A percentile compares a stretch with the other conserved stretches of the same genome.
Conservation (phyloP, 2,888 invertebrate genomes). For the Nephrotoma flavescens region DNA sequence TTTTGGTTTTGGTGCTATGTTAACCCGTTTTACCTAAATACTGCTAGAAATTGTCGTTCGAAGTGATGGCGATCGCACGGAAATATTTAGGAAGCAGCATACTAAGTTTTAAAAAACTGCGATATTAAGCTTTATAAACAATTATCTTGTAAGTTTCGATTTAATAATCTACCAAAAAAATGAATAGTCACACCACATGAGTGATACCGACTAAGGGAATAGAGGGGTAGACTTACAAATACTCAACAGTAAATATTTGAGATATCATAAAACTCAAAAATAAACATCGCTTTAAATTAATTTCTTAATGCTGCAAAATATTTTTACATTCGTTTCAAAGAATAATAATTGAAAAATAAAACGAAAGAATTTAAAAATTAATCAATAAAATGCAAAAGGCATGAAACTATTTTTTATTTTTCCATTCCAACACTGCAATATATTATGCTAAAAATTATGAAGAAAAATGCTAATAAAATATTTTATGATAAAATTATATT, state of each 20-base stretch:
- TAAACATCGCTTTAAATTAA: background rate
- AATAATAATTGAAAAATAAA: background rate
- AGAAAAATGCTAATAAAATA: background rate
- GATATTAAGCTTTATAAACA: too few species aligned
- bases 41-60: too few species aligned
- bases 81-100: too few species aligned
- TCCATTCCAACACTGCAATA: background rate
- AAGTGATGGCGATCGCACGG: too few species aligned
- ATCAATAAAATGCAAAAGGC: conserved; percentile 1
- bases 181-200: too few species aligned
- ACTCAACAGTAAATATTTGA: background rate
- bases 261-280: background rate
- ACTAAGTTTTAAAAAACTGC: too few species aligned
- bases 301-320: background rate
- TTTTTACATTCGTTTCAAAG: background rate
- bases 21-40: too few species aligned
- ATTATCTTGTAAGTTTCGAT: too few species aligned
- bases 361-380: background rate
- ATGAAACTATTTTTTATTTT: background rate
- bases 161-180: too few species aligned
- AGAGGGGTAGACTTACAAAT: background rate
- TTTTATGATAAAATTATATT: background rate
- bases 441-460: background rate
- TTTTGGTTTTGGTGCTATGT: too few species aligned
- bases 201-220: too few species aligned